Conservation (phyloP, 2,113 vertebrate genomes). For the Charina bottae region DNA sequence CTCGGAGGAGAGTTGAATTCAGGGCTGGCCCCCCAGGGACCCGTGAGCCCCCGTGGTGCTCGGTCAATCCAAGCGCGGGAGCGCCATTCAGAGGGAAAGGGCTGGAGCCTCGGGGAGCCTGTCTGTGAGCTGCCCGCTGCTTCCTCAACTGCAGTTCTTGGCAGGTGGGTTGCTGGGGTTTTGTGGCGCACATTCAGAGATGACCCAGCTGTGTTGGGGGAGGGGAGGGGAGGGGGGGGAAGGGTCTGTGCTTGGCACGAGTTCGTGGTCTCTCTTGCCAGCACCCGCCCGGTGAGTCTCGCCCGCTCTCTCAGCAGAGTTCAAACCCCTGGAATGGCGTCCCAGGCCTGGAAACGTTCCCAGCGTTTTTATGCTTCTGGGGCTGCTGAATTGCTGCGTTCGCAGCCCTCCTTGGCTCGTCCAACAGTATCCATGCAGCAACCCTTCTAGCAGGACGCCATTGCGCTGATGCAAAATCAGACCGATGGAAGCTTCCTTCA, state of each 20-base stretch:
- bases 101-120: background rate
- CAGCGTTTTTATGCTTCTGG: background rate
- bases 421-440: background rate
- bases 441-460: too few species aligned
- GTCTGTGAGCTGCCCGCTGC: background rate
- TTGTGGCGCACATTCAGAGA: conserved; percentile 55
- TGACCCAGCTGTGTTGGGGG: conserved; percentile 65
- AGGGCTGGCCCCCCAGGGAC: background rate
- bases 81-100: background rate
- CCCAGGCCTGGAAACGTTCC: conserved; percentile 8
- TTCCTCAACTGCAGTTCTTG: conserved; percentile 62
- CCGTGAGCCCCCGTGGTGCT: background rate
- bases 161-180: conserved; percentile 20
- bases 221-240: conserved; percentile 21
- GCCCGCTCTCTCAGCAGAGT: conserved; percentile 39
- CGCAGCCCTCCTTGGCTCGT: background rate
- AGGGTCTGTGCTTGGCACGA: conserved; percentile 36
- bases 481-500: background rate
- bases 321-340: conserved; percentile 35
- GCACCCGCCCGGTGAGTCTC: conserved; percentile 43
- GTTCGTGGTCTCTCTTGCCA: conserved; percentile 30
- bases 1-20: too few species aligned
- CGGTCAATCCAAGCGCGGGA: background rate
- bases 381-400: conserved; percentile 16
- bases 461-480: too few species aligned